Evolutionary conservation across 1,140 invertebrate genomes (phyloP), one percentile per base, ranked within the genome.

Genomic region (Drepana arcuata): DNA sequence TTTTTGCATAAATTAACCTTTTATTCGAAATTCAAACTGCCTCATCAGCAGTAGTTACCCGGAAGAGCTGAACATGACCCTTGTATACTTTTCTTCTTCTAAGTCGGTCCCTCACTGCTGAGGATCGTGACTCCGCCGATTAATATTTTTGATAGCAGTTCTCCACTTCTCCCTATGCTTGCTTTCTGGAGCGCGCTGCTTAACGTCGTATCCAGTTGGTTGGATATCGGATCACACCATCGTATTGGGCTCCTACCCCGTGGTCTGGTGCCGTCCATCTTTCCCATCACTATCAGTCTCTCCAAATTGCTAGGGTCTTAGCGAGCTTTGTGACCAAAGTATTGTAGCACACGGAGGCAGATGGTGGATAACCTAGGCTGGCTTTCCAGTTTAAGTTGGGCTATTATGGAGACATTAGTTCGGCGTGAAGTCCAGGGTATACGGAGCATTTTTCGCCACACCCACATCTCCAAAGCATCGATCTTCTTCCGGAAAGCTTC

Each of bases 401-500:
- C 16, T 2, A 34, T 16, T 9, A 41, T 37, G 2, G 38, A 37
- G 1, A 18, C 23, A 7, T 34, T 36, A 7, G 33, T 37, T 10
- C 57, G 7, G 55, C 55, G 7, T 16, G 59, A 15, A 2, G 38
- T 45, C 27, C 35, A 43, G 2, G 35, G 34, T 7, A 47, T 41
- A 9, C 26, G 7, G 6, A 37, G 14, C 45, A 61, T 53, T 12
- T 36, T 41, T 32, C 41, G 25, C 39, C 37, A 45, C 25, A 37
- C 51, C 47, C 48, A 57, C 47, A 46, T 48, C 7, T 58, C 49
- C 24, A 66, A 55, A 13, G 50, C 55, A 24, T 52, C 34, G 14
- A 58, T 51, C 13, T 32, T 48, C 23, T 36, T 24, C n/a, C 36
- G 15, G 7, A 44, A 44, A 15, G 35, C 25, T 28, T 29, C 30